Percentiles rank a stretch among this genome's conserved stretches.
These are phyloP conservation scores for Aleiodes alternator DNA, from an alignment of 2,888 invertebrate species.

Conservation along the genomic window DNA sequence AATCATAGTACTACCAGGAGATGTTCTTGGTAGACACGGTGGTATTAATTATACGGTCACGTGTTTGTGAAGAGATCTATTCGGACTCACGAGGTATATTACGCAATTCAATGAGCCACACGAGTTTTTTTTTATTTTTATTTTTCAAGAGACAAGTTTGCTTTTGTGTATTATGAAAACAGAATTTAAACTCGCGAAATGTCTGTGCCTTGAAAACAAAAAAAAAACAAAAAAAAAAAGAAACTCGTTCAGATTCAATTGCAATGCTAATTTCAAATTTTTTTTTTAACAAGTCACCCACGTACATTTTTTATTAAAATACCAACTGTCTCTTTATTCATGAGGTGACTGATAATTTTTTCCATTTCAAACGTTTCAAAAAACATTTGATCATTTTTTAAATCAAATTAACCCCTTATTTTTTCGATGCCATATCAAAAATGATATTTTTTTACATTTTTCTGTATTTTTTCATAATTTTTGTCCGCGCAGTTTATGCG, in stretches of 20 bases:
- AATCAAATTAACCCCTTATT: too few species aligned
- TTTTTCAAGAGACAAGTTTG: not conserved
- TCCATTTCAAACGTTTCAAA: too few species aligned
- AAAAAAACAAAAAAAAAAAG: too few species aligned
- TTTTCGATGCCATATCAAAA: too few species aligned
- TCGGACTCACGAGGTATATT: conserved; percentile 31
- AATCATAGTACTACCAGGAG: conserved; percentile 42
- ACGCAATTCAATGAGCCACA: conserved; percentile 25
- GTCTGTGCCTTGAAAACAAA: not conserved
- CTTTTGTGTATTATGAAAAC: not conserved
- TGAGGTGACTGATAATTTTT: not conserved
- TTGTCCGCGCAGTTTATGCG: too few species aligned
- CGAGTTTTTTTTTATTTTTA: not conserved
- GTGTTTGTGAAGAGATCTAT: conserved; percentile 39
- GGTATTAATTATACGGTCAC: conserved; percentile 47
- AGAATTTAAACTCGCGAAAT: conserved; percentile 31
- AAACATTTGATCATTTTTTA: too few species aligned
- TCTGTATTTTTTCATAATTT: too few species aligned
- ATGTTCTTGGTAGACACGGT: conserved; percentile 28
- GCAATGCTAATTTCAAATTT: not conserved
- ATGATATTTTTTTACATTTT: too few species aligned
- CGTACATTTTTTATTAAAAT: conserved; percentile 13
- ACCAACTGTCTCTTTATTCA: conserved; percentile 1
- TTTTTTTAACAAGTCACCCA: conserved; percentile 23
- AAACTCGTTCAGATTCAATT: not conserved